Conservation (phyloP, 1,140 invertebrate species). For the Sitophilus oryzae region DNA sequence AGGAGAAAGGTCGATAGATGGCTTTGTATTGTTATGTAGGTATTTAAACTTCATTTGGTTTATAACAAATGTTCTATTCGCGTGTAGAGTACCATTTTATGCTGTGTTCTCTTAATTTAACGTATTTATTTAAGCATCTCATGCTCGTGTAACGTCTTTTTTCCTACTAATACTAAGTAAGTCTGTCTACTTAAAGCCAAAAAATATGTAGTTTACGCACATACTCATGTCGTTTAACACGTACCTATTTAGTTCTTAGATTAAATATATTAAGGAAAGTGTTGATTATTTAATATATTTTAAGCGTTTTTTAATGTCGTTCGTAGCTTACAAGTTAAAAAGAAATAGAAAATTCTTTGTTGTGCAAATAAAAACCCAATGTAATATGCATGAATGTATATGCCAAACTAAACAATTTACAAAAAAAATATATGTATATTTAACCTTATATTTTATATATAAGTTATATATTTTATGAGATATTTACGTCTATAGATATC, state of each 20-base stretch:
- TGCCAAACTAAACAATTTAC: neutral
- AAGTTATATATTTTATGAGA: neutral
- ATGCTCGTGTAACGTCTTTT: too few species aligned
- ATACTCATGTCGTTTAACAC: neutral
- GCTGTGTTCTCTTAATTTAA: too few species aligned
- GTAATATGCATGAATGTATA: neutral
- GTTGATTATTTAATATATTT: neutral
- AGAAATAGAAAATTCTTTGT: neutral
- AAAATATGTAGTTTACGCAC: too few species aligned
- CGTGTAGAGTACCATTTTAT: too few species aligned
- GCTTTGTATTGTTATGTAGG: too few species aligned
- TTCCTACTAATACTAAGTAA: too few species aligned
- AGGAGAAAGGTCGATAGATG: too few species aligned
- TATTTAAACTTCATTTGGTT: too few species aligned
- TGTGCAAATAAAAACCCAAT: neutral
- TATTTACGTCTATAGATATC: neutral
- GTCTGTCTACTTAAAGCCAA: too few species aligned
- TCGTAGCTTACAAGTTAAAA: too few species aligned
- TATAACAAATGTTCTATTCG: too few species aligned
- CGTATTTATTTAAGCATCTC: too few species aligned
- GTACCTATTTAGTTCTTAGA: neutral
- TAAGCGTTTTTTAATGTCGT: neutral
- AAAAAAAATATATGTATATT: neutral
- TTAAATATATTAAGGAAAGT: neutral
- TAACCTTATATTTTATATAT: neutral